These are phyloP conservation scores for Zaprionus taronus DNA, from an alignment of 1,140 invertebrate genomes.

Conservation along the genomic window DNA sequence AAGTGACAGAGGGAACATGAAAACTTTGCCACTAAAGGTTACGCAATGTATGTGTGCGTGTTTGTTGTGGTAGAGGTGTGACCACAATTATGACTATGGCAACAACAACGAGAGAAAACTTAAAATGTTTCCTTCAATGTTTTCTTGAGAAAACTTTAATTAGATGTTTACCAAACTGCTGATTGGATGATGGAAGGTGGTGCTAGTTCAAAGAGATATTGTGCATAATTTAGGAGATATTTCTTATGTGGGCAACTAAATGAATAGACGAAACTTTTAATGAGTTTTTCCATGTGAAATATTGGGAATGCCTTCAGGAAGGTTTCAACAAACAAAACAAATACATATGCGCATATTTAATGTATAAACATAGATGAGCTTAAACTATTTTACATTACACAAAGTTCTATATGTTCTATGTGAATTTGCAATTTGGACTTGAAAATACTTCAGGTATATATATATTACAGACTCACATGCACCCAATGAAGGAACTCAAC, in stretches of 20 bases:
- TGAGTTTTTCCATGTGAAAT: background rate
- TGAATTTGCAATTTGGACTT: background rate
- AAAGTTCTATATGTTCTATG: background rate
- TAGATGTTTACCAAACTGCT: background rate
- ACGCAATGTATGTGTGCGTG: background rate
- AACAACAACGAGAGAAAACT: constrained; percentile 3
- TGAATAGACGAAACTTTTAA: background rate
- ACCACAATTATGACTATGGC: constrained; percentile 21
- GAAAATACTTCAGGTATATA: background rate
- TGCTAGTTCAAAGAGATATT: background rate
- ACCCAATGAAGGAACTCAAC: background rate
- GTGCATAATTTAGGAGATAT: background rate
- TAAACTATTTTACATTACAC: background rate
- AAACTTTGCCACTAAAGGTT: constrained; percentile 9
- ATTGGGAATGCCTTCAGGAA: too few relatives aligned
- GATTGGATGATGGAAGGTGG: background rate
- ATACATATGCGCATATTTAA: background rate
- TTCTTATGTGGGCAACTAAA: background rate
- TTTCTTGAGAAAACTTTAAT: constrained; percentile 13
- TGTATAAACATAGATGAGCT: background rate
- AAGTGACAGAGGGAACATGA: constrained; percentile 17
- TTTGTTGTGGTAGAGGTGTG: background rate
- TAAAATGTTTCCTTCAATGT: background rate
- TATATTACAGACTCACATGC: background rate
- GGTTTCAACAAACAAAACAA: background rate